Conservation (phyloP, 2,888 invertebrate species). For the Nesidiocoris tenuis region DNA sequence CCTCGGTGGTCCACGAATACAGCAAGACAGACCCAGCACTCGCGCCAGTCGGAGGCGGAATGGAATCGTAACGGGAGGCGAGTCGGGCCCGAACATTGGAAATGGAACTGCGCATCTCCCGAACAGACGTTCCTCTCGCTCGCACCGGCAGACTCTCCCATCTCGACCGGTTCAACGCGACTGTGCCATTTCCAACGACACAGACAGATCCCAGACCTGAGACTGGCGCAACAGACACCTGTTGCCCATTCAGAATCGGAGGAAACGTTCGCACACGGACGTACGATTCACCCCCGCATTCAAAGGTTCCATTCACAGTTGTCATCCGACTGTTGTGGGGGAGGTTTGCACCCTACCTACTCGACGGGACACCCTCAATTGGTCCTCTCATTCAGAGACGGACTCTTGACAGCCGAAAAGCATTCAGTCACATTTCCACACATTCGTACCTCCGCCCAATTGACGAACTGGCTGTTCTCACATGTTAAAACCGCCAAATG, state of each 20-base stretch:
- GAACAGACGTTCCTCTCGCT: not conserved
- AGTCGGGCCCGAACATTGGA: constrained; percentile 37
- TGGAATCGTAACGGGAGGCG: constrained; percentile 25
- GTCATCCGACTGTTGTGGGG: constrained; percentile 21
- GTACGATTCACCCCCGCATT: not conserved
- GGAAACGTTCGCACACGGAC: constrained; percentile 10
- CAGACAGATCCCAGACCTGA: not conserved
- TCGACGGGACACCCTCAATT: constrained; percentile 3
- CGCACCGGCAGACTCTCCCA: constrained; percentile 1
- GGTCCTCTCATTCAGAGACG: not conserved
- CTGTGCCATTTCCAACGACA: not conserved
- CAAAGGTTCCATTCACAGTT: constrained; percentile 36
- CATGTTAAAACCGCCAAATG: too few relatives aligned
- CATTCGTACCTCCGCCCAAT: too few relatives aligned
- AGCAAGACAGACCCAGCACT: constrained; percentile 8
- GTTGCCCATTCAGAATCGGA: constrained; percentile 34
- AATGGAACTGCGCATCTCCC: constrained; percentile 48
- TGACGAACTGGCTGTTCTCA: too few relatives aligned
- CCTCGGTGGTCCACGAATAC: too few relatives aligned
- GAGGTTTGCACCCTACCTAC: too few relatives aligned
- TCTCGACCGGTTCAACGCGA: not conserved
- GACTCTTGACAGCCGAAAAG: not conserved
- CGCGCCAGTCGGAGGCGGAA: constrained; percentile 39
- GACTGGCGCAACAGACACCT: constrained; percentile 25
- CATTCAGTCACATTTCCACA: not conserved